phyloP scores from a whole-genome alignment of 2,888 invertebrate genomes.

The Zaprionus bogoriensis region DNA sequence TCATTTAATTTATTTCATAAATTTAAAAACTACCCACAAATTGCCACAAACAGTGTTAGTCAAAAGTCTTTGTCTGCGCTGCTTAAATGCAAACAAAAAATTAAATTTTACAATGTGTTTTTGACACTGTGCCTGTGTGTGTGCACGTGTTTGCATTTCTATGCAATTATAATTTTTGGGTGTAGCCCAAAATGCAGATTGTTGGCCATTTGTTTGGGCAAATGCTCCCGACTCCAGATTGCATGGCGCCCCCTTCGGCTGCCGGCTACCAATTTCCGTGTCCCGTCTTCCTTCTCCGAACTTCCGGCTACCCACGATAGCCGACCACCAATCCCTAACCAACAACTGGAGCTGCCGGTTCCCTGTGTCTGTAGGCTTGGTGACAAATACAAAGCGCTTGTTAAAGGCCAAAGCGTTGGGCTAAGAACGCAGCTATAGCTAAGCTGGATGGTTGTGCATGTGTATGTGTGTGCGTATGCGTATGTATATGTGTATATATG shows the following conservation, averaged over 20 bases:
- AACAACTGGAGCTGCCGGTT: conserved; percentile 4
- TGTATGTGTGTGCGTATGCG: conserved; percentile 12
- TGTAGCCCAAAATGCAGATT: conserved; percentile 65
- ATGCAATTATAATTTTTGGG: conserved; percentile 67
- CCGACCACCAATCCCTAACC: too few relatives aligned
- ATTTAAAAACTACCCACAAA: background rate
- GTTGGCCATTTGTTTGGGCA: conserved; percentile 62
- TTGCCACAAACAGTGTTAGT: conserved; percentile 15
- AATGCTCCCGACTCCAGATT: conserved; percentile 51
- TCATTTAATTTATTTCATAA: background rate
- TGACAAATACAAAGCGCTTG: conserved; percentile 64
- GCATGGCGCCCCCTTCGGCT: too few relatives aligned
- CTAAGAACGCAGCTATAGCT: too few relatives aligned
- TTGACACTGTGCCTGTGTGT: conserved; percentile 2
- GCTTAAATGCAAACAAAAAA: conserved; percentile 22
- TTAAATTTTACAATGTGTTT: conserved; percentile 16
- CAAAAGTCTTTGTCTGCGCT: conserved; percentile 34
- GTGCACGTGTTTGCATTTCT: conserved; percentile 36
- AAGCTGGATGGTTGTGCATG: too few relatives aligned
- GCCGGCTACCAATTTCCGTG: too few relatives aligned
- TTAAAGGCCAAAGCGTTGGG: too few relatives aligned
- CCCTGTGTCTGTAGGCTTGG: conserved; percentile 37
- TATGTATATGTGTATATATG: too few relatives aligned
- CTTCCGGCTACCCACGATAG: too few relatives aligned
- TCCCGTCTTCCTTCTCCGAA: too few relatives aligned